Evolutionary conservation across 2,888 invertebrate species (phyloP).

Genomic region (Nephrotoma flavescens): DNA sequence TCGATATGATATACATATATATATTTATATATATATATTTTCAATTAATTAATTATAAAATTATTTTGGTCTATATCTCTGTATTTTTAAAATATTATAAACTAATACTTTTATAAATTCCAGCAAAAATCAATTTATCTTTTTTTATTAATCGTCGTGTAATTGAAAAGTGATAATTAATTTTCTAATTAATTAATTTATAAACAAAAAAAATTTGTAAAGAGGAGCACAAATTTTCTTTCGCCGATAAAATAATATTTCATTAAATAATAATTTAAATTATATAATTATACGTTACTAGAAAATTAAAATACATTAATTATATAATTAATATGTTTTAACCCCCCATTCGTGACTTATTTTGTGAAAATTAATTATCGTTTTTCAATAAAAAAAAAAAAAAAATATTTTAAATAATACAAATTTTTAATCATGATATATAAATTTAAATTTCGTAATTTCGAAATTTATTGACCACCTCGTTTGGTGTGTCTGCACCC

Average conservation of each 20-base stretch:
- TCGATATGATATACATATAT: background rate
- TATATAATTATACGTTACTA: background rate
- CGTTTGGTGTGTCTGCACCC: constrained; percentile 55
- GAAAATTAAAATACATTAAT: background rate
- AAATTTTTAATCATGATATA: background rate
- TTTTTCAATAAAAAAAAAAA: background rate
- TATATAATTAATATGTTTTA: background rate
- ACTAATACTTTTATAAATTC: background rate
- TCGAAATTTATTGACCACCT: constrained; percentile 74
- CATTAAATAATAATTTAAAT: background rate
- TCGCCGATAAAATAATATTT: background rate
- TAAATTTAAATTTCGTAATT: constrained; percentile 75
- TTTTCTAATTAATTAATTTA: background rate
- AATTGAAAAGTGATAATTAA: background rate
- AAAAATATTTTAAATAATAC: background rate
- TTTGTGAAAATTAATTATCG: background rate
- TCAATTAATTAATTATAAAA: background rate
- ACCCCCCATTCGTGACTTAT: background rate
- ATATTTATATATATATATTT: background rate
- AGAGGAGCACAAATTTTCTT: constrained; percentile 3
- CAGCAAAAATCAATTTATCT: background rate
- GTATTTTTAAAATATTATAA: background rate
- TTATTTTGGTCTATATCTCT: constrained; percentile 1
- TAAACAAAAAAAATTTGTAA: background rate
- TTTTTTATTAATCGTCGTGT: background rate